Conservation (phyloP, 2,888 invertebrate genomes). For the Philaethria dido region DNA sequence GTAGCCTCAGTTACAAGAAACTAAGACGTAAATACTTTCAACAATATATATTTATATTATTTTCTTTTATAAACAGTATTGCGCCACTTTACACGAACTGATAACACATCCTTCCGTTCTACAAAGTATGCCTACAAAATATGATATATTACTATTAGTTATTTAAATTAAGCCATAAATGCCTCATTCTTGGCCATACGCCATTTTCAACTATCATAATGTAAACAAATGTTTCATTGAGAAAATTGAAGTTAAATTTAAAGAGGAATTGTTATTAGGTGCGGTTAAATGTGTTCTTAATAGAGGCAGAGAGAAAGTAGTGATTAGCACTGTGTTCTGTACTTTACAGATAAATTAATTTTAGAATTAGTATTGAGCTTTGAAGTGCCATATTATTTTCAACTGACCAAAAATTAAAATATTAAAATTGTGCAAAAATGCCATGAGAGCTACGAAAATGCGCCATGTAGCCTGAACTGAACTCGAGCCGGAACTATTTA, state of each 20-base stretch:
- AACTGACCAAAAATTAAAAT: no score
- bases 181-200: constrained; percentile 17
- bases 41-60: not conserved
- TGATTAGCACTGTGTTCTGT: not conserved
- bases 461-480: no score
- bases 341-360: not conserved
- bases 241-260: constrained; percentile 11
- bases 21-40: not conserved
- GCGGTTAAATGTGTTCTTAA: not conserved
- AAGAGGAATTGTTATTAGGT: not conserved
- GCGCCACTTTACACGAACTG: not conserved
- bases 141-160: constrained; percentile 24
- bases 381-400: no score
- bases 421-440: no score
- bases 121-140: constrained; percentile 8
- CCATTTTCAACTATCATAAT: constrained; percentile 20
- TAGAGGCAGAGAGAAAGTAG: not conserved
- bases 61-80: not conserved
- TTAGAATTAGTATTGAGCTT: no score
- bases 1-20: not conserved
- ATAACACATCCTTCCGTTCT: constrained; percentile 6
- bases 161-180: constrained; percentile 14
- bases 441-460: no score
- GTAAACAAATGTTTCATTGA: constrained; percentile 13
- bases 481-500: no score